Evolutionary conservation across 1,140 invertebrate species (phyloP), one percentile per base, ranked within the genome.

Genomic region (Delia radicum): DNA sequence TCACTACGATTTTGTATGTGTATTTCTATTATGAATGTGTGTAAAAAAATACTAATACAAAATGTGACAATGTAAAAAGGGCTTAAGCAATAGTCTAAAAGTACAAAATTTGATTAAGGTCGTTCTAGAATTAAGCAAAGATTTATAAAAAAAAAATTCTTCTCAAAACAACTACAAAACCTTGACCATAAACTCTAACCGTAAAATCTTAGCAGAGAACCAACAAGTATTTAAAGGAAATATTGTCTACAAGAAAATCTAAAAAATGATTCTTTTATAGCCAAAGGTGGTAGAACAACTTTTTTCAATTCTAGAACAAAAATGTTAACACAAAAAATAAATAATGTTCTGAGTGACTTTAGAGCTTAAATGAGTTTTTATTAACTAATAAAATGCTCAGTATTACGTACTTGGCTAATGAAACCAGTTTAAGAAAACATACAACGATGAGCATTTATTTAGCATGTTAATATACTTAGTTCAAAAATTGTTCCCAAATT

Each of bases 171-270:
- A 21, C 18, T 46, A 46, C 42, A 48, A 48, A 65, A 33, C 65
- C 65, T 69, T 69, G 65, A 69, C 65, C 65, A 33, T 69, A 69
- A 69, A 69, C 65, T 69, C 18, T 37, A 37, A 37, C 29, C 37
- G n/a, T 37, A 33, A 69, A 69, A 69, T 37, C 18, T 29, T 21
- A 24, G 21, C 24, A 24, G n/a, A 69, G 18, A 69, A 69, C 18
- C n/a, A 33, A 37, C 33, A n/a, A 33, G n/a, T 10, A n/a, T 48
- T 48, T n/a, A 48, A 48, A 33, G n/a, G n/a, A n/a, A n/a, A n/a
- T n/a, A n/a, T n/a, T n/a, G n/a, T n/a, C n/a, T n/a, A n/a, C n/a
- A n/a, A n/a, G n/a, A n/a, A n/a, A n/a, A n/a, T n/a, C n/a, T n/a
- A 33, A 33, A 27, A 27, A 63, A 29, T 29, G 15, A 29, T 65